Conservation (phyloP, 1,140 invertebrate genomes). For the Rhagoletis pomonella region DNA sequence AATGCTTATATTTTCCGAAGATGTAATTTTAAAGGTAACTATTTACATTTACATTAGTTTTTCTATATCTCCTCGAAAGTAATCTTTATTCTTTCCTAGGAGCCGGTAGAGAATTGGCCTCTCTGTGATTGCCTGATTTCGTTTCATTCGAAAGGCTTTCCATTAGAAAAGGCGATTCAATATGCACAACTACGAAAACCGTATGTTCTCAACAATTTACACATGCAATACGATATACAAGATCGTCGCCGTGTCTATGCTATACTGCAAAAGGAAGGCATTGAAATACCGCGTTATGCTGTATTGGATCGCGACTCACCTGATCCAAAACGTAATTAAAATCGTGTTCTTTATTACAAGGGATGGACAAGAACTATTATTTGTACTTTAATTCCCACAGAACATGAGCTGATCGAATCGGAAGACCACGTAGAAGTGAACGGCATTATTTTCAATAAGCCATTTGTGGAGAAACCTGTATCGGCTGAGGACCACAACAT, state of each 20-base stretch:
- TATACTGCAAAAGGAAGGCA: conserved; percentile 94
- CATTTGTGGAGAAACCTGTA: conserved; percentile 91
- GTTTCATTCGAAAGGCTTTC: conserved; percentile 99
- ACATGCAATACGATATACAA: conserved; percentile 99
- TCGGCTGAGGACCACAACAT: conserved; percentile 99
- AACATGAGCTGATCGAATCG: conserved; percentile 94
- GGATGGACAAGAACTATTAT: background rate
- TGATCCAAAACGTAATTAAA: conserved; percentile 87
- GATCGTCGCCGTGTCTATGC: conserved; percentile 96
- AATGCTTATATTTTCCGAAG: conserved; percentile 94
- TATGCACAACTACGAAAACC: conserved; percentile 96
- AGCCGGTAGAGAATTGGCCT: conserved; percentile 98
- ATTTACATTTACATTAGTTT: background rate
- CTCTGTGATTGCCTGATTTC: conserved; percentile 98
- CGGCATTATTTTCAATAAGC: conserved; percentile 97
- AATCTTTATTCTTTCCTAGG: conserved; percentile 75
- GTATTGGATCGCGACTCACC: conserved; percentile 95
- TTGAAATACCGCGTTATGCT: conserved; percentile 98
- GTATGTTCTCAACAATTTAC: conserved; percentile 98
- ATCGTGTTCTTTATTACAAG: background rate
- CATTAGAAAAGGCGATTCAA: conserved; percentile 97
- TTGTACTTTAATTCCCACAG: conserved; percentile 73
- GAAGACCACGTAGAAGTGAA: conserved; percentile 99
- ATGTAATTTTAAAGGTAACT: conserved; percentile 91
- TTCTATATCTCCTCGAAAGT: background rate